Percentiles rank a stretch among this genome's conserved stretches.
phyloP scores from a whole-genome alignment of 1,140 invertebrate genomes.

The Brachionus calyciflorus region DNA sequence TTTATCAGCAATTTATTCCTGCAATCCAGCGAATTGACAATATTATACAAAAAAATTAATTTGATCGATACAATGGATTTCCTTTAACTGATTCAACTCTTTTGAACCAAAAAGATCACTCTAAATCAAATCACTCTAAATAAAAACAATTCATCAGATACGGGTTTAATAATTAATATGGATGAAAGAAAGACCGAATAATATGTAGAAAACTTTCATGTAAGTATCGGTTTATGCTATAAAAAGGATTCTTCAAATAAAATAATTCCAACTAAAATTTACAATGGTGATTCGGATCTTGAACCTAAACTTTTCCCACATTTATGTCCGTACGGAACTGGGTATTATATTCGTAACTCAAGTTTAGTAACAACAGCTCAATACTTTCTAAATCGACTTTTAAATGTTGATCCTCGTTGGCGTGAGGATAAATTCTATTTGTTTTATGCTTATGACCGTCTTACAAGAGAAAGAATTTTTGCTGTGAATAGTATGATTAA shows the following conservation, averaged over 20 bases:
- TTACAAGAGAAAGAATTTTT: constrained; percentile 7
- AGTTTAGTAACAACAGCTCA: neutral
- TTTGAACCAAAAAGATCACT: too few species aligned
- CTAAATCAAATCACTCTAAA: too few species aligned
- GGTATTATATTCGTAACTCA: neutral
- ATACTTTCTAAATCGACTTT: neutral
- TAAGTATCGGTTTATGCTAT: neutral
- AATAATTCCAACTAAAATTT: neutral
- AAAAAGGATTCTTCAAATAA: neutral
- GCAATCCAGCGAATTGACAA: neutral
- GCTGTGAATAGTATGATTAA: neutral
- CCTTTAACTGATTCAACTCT: too few species aligned
- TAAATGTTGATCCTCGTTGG: neutral
- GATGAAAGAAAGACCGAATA: neutral
- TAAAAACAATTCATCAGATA: neutral
- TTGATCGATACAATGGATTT: neutral
- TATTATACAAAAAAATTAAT: neutral
- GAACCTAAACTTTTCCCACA: neutral
- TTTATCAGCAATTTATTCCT: too few species aligned
- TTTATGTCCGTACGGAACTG: neutral
- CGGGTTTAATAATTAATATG: neutral
- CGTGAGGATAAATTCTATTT: neutral
- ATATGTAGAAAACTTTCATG: neutral
- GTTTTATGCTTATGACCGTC: neutral
- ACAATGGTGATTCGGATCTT: neutral